Evolutionary conservation across 92 coral and sea anemone species (phyloP).

Genomic region (Actinostola sp.): DNA sequence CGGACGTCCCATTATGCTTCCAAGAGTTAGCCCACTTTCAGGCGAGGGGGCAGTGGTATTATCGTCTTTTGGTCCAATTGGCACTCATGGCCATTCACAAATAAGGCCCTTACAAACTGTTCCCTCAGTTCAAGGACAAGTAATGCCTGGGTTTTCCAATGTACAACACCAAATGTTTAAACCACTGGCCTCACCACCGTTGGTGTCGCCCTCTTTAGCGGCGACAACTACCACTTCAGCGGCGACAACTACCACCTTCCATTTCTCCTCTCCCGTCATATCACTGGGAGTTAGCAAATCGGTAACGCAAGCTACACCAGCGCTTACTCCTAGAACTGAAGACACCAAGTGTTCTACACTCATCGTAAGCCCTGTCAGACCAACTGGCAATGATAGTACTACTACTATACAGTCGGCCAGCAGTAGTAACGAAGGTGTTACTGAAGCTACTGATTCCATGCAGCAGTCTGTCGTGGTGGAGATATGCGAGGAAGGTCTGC

Average conservation of each 20-base stretch:
- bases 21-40: slow-evolving; percentile 1
- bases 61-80: slow-evolving; percentile 14
- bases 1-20: slow-evolving; percentile 32
- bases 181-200: slow-evolving; percentile 45
- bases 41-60: slow-evolving; percentile 11
- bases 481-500: slow-evolving; percentile 2
- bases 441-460: neutral
- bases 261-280: slow-evolving; percentile 24
- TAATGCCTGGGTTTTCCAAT: neutral
- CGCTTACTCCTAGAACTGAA: neutral
- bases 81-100: slow-evolving; percentile 4
- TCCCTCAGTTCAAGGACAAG: no score
- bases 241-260: slow-evolving; percentile 24
- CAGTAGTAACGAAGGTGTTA: neutral
- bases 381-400: neutral
- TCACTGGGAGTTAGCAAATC: slow-evolving; percentile 10
- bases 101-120: slow-evolving; percentile 26
- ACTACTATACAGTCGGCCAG: neutral
- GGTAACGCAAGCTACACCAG: no score
- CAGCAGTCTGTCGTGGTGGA: neutral
- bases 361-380: neutral
- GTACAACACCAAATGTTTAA: slow-evolving; percentile 8
- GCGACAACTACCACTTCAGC: slow-evolving; percentile 29
- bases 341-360: neutral
- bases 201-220: slow-evolving; percentile 18